phyloP scores from a whole-genome alignment of 2,797 vertebrate genomes.

The Spea hammondii region DNA sequence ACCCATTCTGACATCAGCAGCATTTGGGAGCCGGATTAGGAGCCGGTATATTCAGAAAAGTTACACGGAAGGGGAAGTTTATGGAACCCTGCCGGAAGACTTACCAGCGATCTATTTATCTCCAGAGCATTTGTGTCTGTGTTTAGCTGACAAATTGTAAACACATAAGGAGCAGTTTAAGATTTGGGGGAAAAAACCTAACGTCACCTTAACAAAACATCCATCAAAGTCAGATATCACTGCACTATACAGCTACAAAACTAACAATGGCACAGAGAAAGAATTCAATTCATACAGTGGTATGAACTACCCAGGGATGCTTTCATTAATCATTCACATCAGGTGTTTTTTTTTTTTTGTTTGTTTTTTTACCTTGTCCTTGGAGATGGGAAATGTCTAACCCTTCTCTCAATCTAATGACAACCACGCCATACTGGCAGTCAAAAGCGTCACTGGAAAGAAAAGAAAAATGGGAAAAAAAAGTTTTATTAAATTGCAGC shows the following conservation, averaged over 20 bases:
- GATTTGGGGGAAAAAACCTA: too few relatives aligned
- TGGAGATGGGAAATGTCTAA: constrained; percentile 96
- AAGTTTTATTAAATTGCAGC: too few relatives aligned
- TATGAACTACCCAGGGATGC: neutral
- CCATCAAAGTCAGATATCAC: too few relatives aligned
- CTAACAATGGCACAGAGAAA: too few relatives aligned
- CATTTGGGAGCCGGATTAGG: neutral
- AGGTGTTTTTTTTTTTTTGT: neutral
- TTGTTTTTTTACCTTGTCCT: constrained; percentile 81
- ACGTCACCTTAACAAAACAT: too few relatives aligned
- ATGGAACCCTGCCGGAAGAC: neutral
- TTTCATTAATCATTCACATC: too few relatives aligned
- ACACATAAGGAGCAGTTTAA: too few relatives aligned
- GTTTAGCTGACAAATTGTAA: too few relatives aligned
- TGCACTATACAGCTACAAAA: too few relatives aligned
- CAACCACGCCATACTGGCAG: constrained; percentile 88
- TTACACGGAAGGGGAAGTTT: neutral
- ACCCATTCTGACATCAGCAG: neutral
- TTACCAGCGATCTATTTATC: neutral
- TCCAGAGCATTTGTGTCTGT: too few relatives aligned
- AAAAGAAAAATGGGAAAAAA: neutral
- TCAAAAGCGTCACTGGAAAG: constrained; percentile 89
- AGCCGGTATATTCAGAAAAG: neutral
- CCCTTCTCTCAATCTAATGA: constrained; percentile 89
- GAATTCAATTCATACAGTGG: too few relatives aligned